phyloP scores from a whole-genome alignment of 2,888 invertebrate genomes.

The Hetaerina titia region DNA sequence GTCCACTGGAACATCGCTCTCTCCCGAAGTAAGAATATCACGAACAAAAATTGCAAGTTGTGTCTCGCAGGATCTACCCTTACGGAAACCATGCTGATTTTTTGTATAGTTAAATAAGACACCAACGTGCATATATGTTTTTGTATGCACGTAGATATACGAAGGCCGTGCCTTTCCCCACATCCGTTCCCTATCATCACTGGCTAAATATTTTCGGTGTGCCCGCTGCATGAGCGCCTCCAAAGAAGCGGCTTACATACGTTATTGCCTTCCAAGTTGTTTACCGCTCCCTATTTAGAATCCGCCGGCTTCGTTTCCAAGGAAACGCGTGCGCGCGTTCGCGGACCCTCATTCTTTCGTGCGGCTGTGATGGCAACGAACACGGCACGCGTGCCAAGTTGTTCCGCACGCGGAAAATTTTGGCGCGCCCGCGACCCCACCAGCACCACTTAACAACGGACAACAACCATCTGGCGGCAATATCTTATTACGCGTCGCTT shows the following conservation, averaged over 20 bases:
- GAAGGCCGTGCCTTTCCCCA: too few species aligned
- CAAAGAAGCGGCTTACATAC: background rate
- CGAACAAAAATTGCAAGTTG: too few species aligned
- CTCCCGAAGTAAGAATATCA: too few species aligned
- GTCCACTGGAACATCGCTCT: too few species aligned
- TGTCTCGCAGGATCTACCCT: too few species aligned
- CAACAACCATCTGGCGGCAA: background rate
- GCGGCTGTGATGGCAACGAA: background rate
- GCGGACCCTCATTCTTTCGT: background rate
- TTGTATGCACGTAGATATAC: too few species aligned
- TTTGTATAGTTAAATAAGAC: too few species aligned
- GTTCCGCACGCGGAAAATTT: too few species aligned
- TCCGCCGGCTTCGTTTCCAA: background rate
- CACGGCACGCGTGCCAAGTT: background rate
- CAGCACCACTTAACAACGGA: background rate
- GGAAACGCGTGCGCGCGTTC: background rate
- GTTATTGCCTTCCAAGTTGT: background rate
- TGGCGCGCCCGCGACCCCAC: background rate
- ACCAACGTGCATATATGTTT: too few species aligned
- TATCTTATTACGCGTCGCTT: too few species aligned
- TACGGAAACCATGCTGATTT: too few species aligned
- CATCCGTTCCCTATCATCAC: too few species aligned
- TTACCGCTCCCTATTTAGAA: constrained; percentile 5
- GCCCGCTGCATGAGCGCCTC: background rate
- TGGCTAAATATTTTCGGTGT: background rate